Evolutionary conservation across 1,140 invertebrate species (phyloP), one percentile per base, ranked within the genome.

Genomic region (Muscidifurax raptorellus): DNA sequence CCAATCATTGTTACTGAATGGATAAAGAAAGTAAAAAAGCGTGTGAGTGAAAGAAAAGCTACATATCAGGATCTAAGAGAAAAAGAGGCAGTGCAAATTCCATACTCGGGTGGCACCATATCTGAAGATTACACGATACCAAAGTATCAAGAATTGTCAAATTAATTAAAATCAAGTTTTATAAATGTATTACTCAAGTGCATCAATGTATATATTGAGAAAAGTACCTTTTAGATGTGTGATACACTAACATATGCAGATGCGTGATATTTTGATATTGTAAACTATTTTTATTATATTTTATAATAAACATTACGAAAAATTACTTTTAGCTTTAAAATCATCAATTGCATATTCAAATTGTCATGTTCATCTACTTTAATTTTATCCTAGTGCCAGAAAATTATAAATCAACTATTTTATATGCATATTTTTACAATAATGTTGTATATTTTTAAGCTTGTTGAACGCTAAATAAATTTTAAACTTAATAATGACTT

Each of bases 1-100:
- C 83, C 78, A 5, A 81, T 81, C 7, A 69, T n/a, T 59, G 28
- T 85, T 10, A 59, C 22, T 13, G 78, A 85, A 22, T 85, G 28
- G 22, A 30, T 77, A 22, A 27, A 52, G 75, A 36, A 67, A 32
- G 83, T 84, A 27, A 80, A 13, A 5, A 67, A 75, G 25, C 32
- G 77, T 3, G 69, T 84, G n/a, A 75, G 28, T 47, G 30, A 64
- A 18, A 74, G 77, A 75, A 79, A 28, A 44, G 27, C 22, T 32
- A 59, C 59, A 28, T 77, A 3, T 25, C 79, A 47, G 12, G 22
- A 77, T 79, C 10, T 75, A 28, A 40, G 59, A 27, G n/a, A 27
- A 22, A 40, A 3, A 40, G 40, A 79, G 79, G 30, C 40, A 12
- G 76, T 79, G 30, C 76, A 84, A 84, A 32, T 84, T 30, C 83